These are phyloP conservation scores for Aporophyla nigra DNA, from an alignment of 2,888 invertebrate genomes.

Conservation along the genomic window DNA sequence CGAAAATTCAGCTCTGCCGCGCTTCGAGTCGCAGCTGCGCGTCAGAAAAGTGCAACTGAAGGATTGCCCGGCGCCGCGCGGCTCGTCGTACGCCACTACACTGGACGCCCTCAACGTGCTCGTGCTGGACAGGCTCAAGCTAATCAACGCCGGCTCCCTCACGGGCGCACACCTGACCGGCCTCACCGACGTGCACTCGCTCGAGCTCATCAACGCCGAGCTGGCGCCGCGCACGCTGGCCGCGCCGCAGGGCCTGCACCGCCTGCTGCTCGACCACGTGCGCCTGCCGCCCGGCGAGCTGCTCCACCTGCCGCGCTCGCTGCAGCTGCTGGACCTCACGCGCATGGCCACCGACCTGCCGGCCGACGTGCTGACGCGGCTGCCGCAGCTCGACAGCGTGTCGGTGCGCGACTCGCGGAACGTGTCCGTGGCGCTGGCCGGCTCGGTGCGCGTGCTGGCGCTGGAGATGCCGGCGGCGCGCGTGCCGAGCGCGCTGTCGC, in stretches of 20 bases:
- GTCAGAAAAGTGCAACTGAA: conserved; percentile 30
- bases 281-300: conserved; percentile 24
- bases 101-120: conserved; percentile 43
- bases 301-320: conserved; percentile 22
- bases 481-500: conserved; percentile 48
- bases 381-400: conserved; percentile 30
- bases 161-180: conserved; percentile 36
- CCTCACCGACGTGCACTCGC: conserved; percentile 25
- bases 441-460: conserved; percentile 30
- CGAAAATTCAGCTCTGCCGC: conserved; percentile 54
- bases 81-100: conserved; percentile 44
- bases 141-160: conserved; percentile 24
- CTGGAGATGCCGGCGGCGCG: conserved; percentile 24
- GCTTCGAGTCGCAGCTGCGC: conserved; percentile 39
- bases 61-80: conserved; percentile 39
- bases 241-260: conserved; percentile 70
- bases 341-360: conserved; percentile 20
- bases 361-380: conserved; percentile 30
- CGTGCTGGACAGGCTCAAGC: conserved; percentile 31
- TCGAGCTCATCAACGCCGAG: conserved; percentile 4
- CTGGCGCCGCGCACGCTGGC: conserved; percentile 88
- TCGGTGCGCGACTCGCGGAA: conserved; percentile 21
- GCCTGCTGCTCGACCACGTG: conserved; percentile 27
- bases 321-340: conserved; percentile 35
- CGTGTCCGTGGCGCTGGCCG: conserved; percentile 33